These are phyloP conservation scores for Hyalella azteca DNA, from an alignment of 2,888 invertebrate species.

Conservation along the genomic window DNA sequence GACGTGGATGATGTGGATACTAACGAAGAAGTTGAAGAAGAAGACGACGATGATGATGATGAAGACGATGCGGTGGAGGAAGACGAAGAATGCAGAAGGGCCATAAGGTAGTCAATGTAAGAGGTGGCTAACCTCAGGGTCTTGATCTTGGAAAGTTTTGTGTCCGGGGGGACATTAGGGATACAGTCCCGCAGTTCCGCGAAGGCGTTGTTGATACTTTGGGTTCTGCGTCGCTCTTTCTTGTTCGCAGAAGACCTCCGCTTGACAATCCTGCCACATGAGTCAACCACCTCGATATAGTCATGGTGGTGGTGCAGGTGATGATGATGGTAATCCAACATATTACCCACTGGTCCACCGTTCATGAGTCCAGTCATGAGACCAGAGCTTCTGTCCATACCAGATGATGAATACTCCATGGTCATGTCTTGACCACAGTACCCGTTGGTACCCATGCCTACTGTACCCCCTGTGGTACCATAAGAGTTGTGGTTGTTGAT, in stretches of 20 bases:
- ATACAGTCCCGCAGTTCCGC: slow-evolving; percentile 90
- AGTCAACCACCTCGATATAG: slow-evolving; percentile 57
- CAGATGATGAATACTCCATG: slow-evolving; percentile 25
- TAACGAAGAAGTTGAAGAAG: neutral
- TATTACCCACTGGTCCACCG: slow-evolving; percentile 45
- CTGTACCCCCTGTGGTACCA: neutral
- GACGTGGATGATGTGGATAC: too few species aligned
- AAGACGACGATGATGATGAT: neutral
- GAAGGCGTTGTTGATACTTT: slow-evolving; percentile 94
- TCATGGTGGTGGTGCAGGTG: slow-evolving; percentile 49
- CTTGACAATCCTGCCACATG: slow-evolving; percentile 71
- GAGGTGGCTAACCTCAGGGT: slow-evolving; percentile 90
- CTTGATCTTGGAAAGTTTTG: slow-evolving; percentile 93
- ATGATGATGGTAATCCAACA: slow-evolving; percentile 48
- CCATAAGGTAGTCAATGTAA: slow-evolving; percentile 90
- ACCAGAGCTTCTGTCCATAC: neutral
- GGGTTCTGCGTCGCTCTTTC: slow-evolving; percentile 89
- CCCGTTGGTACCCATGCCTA: slow-evolving; percentile 15
- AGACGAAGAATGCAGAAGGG: slow-evolving; percentile 69
- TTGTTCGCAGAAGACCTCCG: slow-evolving; percentile 89
- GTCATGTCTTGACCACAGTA: slow-evolving; percentile 30
- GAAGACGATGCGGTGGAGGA: slow-evolving; percentile 33
- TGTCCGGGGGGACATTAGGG: slow-evolving; percentile 94
- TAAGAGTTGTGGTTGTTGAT: slow-evolving; percentile 31
- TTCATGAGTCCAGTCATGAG: slow-evolving; percentile 5